phyloP scores from a whole-genome alignment of 2,797 vertebrate genomes.

The Peromyscus aztecus region DNA sequence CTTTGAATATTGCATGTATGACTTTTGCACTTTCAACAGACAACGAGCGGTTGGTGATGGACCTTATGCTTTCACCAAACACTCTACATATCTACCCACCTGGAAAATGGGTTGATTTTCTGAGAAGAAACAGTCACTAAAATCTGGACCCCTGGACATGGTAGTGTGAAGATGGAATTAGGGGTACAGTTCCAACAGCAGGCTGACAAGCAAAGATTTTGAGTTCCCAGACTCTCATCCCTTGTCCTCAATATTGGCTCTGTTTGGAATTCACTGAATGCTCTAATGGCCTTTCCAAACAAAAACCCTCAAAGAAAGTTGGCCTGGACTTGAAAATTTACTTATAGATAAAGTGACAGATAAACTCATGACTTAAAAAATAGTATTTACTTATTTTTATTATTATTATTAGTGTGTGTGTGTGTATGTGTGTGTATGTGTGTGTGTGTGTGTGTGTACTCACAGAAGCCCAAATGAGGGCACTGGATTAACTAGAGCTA shows the following conservation, averaged over 20 bases:
- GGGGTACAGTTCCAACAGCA: neutral
- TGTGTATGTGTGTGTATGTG: neutral
- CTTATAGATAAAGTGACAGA: slow-evolving; percentile 14
- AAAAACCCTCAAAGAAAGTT: neutral
- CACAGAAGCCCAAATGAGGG: neutral
- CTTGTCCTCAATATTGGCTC: slow-evolving; percentile 11
- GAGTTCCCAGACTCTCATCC: slow-evolving; percentile 46
- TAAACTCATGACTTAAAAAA: neutral
- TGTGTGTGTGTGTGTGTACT: neutral
- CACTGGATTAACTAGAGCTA: neutral
- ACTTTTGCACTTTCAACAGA: neutral
- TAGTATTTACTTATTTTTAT: neutral
- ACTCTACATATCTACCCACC: slow-evolving; percentile 60
- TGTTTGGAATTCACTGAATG: neutral
- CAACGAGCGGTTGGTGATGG: slow-evolving; percentile 40
- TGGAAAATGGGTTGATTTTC: slow-evolving; percentile 80
- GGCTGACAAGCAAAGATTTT: slow-evolving; percentile 57
- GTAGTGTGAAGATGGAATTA: slow-evolving; percentile 55
- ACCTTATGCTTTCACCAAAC: slow-evolving; percentile 55
- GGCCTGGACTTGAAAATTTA: neutral
- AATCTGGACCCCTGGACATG: slow-evolving; percentile 72
- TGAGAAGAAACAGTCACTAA: slow-evolving; percentile 75
- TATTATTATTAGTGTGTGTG: neutral
- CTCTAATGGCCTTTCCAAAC: slow-evolving; percentile 14
- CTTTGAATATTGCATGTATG: neutral